Evolutionary conservation across 2,888 invertebrate species (phyloP), one percentile per base, ranked within the genome.

Genomic region (Athripsodes cinereus): DNA sequence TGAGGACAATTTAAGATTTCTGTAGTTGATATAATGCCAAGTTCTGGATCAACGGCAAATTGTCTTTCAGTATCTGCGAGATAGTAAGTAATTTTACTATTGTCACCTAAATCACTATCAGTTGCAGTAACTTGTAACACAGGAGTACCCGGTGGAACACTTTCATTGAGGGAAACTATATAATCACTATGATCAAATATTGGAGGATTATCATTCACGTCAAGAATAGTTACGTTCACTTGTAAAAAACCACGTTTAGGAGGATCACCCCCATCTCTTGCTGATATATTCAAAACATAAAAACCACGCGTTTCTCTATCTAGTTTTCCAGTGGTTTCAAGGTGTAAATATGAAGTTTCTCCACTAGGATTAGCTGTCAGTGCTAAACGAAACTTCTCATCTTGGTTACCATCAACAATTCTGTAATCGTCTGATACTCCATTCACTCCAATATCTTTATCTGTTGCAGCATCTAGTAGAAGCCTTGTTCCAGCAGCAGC

Each of bases 101-200:
- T 97, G 69, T 96, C 96, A 55, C 92, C 94, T 61, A 88, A 81
- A 76, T 97, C 97, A 71, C 87, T 90, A 72, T 97, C 97, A 3
- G 91, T 91, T 0, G 96, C 97, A 73, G 87, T 87, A n/a, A 97
- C 96, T 69, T 90, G 90, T 2, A 96, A 76, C 6, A 96, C 94
- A 44, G 85, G 85, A 0, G 92, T 92, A 2, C 95, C 95, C 0
- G 90, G 87, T n/a, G 90, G 87, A 8, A 93, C 91, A 69, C 93
- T 96, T 74, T 97, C 96, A 74, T 96, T 96, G 53, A 97, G 72
- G 47, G 90, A 89, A 1, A 93, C 93, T 58, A 88, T 90, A 73
- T 96, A 97, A 71, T 96, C 94, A 76, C 93, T 94, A 71, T 94
- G 94, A 73, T 92, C 93, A 69, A 95, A 95, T 65, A 94, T 90